phyloP scores from a whole-genome alignment of 2,888 invertebrate genomes.

The Crematogaster levior region DNA sequence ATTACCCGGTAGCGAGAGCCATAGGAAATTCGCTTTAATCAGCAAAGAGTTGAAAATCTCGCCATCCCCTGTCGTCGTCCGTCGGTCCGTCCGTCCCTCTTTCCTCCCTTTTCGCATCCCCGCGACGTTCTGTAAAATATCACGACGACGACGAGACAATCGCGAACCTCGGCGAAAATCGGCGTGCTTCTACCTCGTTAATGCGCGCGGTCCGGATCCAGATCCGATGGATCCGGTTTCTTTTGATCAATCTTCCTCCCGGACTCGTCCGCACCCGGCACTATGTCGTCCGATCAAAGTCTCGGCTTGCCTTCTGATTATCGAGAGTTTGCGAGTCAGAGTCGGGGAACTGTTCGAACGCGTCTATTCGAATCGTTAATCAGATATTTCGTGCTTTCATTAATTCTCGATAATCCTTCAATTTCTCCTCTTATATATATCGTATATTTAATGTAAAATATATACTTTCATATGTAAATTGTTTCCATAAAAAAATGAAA shows the following conservation, averaged over 20 bases:
- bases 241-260: constrained; percentile 72
- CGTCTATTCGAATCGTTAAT: constrained; percentile 44
- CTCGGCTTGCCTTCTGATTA: constrained; percentile 67
- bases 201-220: constrained; percentile 62
- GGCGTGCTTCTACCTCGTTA: constrained; percentile 65
- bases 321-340: constrained; percentile 63
- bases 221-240: constrained; percentile 68
- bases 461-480: not conserved
- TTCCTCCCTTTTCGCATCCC: constrained; percentile 13
- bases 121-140: constrained; percentile 47
- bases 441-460: not conserved
- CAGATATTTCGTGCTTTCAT: constrained; percentile 25
- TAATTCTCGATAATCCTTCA: constrained; percentile 16
- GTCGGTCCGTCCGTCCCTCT: not conserved
- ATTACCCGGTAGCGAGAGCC: constrained; percentile 69
- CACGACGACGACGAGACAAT: constrained; percentile 62
- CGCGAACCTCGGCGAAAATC: constrained; percentile 54
- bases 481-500: not conserved
- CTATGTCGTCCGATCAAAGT: constrained; percentile 64
- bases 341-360: constrained; percentile 11
- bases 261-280: constrained; percentile 26
- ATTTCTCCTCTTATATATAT: not conserved
- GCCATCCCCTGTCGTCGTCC: constrained; percentile 32
- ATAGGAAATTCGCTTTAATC: constrained; percentile 76
- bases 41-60: constrained; percentile 76